Evolutionary conservation across 2,113 vertebrate species (phyloP).

Genomic region (Eira barbara): DNA sequence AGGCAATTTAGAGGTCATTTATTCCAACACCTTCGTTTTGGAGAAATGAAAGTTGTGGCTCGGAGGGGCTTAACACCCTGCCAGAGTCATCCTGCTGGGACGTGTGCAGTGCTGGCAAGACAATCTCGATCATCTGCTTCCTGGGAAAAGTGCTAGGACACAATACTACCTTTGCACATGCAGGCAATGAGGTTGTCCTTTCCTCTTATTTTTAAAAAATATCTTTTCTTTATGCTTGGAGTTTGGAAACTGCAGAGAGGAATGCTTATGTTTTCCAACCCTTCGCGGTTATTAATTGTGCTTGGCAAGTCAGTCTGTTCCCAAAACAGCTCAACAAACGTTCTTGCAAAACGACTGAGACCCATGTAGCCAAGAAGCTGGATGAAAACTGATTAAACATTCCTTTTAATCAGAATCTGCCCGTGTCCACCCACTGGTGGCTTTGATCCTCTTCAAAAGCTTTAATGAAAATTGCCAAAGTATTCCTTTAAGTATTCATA

Average conservation of each 20-base stretch:
- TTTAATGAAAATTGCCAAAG: slow-evolving; percentile 44
- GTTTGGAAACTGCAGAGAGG: slow-evolving; percentile 19
- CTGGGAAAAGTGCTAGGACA: neutral
- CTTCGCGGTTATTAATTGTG: slow-evolving; percentile 46
- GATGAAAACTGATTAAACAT: neutral
- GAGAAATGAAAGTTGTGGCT: neutral
- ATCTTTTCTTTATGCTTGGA: slow-evolving; percentile 9
- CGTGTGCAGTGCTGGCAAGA: neutral
- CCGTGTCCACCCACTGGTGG: neutral
- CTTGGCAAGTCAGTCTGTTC: slow-evolving; percentile 60
- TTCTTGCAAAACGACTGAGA: slow-evolving; percentile 36
- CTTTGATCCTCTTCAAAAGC: slow-evolving; percentile 49
- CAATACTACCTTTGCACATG: neutral
- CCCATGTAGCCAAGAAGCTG: slow-evolving; percentile 27
- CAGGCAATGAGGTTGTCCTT: neutral
- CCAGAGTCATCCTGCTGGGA: neutral
- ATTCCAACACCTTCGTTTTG: neutral
- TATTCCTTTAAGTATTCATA: slow-evolving; percentile 24
- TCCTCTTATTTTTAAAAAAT: neutral
- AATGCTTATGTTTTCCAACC: slow-evolving; percentile 5
- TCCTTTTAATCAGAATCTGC: slow-evolving; percentile 52
- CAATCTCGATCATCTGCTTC: neutral
- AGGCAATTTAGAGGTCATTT: neutral
- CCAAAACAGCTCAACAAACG: slow-evolving; percentile 50
- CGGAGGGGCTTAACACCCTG: neutral